Percentiles rank a stretch among this genome's conserved stretches.
These are phyloP conservation scores for Siderastrea siderea DNA, from an alignment of 92 coral and sea anemone genomes.

Conservation along the genomic window DNA sequence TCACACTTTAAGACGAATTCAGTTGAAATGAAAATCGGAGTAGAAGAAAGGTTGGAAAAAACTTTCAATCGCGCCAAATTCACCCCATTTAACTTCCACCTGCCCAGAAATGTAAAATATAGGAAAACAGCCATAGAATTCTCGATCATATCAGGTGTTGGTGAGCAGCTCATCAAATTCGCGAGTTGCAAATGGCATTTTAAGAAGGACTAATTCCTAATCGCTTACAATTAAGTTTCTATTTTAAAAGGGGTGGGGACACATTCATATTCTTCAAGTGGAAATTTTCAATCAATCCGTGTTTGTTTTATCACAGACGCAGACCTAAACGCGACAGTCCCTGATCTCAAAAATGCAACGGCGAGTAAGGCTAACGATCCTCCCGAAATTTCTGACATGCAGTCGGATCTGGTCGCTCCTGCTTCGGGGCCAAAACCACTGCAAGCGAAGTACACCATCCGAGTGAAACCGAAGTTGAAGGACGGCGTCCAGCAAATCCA, in stretches of 20 bases:
- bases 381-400: constrained; percentile 64
- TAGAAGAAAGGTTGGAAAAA: too few relatives aligned
- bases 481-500: constrained; percentile 89
- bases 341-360: constrained; percentile 17
- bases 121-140: too few relatives aligned
- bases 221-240: background rate
- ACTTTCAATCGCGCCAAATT: too few relatives aligned
- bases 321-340: constrained; percentile 4
- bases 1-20: background rate
- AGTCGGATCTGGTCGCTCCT: constrained; percentile 87
- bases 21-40: too few relatives aligned
- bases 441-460: constrained; percentile 86
- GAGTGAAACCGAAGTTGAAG: constrained; percentile 78
- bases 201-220: background rate
- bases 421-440: constrained; percentile 80
- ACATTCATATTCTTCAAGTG: background rate
- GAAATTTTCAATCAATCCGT: background rate
- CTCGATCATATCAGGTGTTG: too few relatives aligned
- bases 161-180: too few relatives aligned
- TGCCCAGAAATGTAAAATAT: too few relatives aligned
- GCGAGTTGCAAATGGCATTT: too few relatives aligned
- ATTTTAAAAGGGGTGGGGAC: too few relatives aligned
- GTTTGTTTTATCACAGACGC: constrained; percentile 12
- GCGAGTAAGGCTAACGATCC: constrained; percentile 29
- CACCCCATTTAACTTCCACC: too few relatives aligned